Evolutionary conservation across 2,888 invertebrate genomes (phyloP), one percentile per base, ranked within the genome.

Genomic region (Trichacis sp.): DNA sequence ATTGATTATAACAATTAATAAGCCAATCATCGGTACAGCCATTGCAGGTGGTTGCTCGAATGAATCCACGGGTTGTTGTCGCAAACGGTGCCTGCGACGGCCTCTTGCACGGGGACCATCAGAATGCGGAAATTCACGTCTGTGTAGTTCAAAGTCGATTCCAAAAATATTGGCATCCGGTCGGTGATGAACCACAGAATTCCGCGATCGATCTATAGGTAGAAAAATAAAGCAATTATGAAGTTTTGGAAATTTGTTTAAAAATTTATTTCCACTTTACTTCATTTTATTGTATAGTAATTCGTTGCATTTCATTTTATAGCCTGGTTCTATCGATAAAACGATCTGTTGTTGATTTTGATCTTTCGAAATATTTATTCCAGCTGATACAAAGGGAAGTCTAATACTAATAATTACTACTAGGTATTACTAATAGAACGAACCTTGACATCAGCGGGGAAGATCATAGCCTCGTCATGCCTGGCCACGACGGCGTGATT

Each of bases 181-280:
- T 94, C 94, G 0, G 93, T 93, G 1, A 94, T 88, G 0, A 93
- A 91, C 94, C 94, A 94, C 24, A 86, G 59, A 1, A 92, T 87
- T 68, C 92, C 91, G 65, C 88, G 86, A 57, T 88, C 87, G 46
- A 88, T 87, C 80, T 93, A n/a, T n/a, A n/a, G n/a, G n/a, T n/a
- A n/a, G n/a, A n/a, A n/a, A n/a, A n/a, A n/a, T n/a, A n/a, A n/a
- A n/a, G n/a, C n/a, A n/a, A n/a, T n/a, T n/a, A n/a, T n/a, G n/a
- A n/a, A n/a, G n/a, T n/a, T n/a, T n/a, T n/a, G n/a, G n/a, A n/a
- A n/a, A n/a, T n/a, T n/a, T n/a, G n/a, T n/a, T n/a, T n/a, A n/a
- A n/a, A n/a, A n/a, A n/a, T n/a, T n/a, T n/a, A n/a, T n/a, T n/a
- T n/a, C n/a, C n/a, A n/a, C n/a, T n/a, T n/a, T n/a, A n/a, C n/a